Evolutionary conservation across 2,113 vertebrate genomes (phyloP).

Genomic region (Larimichthys polyactis): DNA sequence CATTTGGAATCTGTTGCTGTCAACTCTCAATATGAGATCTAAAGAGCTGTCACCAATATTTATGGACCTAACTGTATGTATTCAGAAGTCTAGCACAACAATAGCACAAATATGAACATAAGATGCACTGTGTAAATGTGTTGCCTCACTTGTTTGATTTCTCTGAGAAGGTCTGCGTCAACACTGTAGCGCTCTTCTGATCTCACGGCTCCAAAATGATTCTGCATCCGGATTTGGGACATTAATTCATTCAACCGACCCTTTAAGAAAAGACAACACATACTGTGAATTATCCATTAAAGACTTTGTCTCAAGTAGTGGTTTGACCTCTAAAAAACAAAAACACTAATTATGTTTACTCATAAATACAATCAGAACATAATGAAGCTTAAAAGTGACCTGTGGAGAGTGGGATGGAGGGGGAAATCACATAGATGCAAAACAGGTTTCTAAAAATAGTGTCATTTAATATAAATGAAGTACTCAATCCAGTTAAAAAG

Average conservation of each 20-base stretch:
- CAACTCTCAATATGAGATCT: no score
- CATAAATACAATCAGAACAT: no score
- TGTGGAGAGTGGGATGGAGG: no score
- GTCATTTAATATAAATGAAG: no score
- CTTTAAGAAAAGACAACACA: constrained; percentile 75
- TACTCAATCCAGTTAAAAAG: no score
- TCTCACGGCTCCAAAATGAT: constrained; percentile 94
- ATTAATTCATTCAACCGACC: constrained; percentile 98
- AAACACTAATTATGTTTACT: background rate
- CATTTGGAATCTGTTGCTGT: no score
- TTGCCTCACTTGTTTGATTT: constrained; percentile 92
- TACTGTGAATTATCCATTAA: background rate
- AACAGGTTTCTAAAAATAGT: no score
- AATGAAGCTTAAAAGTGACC: background rate
- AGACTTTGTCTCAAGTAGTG: background rate
- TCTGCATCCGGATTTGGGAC: constrained; percentile 99
- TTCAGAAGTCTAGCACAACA: background rate
- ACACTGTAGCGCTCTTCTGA: constrained; percentile 95
- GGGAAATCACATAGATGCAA: no score
- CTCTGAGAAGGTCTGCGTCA: constrained; percentile 92
- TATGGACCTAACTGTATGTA: no score
- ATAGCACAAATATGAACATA: background rate
- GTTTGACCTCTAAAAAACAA: background rate
- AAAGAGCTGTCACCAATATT: no score
- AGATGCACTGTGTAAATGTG: background rate